phyloP scores from a whole-genome alignment of 2,888 invertebrate species.

The Drosophila falleni region DNA sequence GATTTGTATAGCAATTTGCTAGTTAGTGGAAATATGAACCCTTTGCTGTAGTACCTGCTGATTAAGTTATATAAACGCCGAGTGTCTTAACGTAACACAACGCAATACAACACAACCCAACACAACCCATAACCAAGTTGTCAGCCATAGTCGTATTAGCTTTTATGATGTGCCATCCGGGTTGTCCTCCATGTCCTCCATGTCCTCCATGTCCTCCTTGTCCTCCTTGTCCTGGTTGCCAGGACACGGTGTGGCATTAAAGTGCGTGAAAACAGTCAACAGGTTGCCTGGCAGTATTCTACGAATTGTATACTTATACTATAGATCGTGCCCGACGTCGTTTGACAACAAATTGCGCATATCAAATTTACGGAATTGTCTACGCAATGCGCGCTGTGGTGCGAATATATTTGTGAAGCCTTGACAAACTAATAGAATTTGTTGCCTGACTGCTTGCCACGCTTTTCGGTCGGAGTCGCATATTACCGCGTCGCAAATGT shows the following conservation, averaged over 20 bases:
- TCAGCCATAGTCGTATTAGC: slow-evolving; percentile 56
- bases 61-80: slow-evolving; percentile 56
- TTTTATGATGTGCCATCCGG: slow-evolving; percentile 58
- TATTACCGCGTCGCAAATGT: slow-evolving; percentile 24
- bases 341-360: slow-evolving; percentile 78
- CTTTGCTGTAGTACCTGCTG: slow-evolving; percentile 38
- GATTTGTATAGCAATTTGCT: slow-evolving; percentile 40
- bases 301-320: slow-evolving; percentile 34
- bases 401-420: slow-evolving; percentile 52
- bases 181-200: slow-evolving; percentile 20
- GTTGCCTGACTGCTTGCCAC: slow-evolving; percentile 57
- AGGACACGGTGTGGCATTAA: slow-evolving; percentile 36
- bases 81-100: slow-evolving; percentile 35
- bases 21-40: slow-evolving; percentile 47
- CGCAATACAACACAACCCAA: slow-evolving; percentile 2
- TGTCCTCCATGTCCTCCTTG: slow-evolving; percentile 38
- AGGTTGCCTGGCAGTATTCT: slow-evolving; percentile 45
- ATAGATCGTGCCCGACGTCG: slow-evolving; percentile 53
- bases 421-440: slow-evolving; percentile 76
- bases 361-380: slow-evolving; percentile 79
- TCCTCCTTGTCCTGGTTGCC: slow-evolving; percentile 29
- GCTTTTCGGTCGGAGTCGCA: slow-evolving; percentile 4
- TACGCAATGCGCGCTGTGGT: slow-evolving; percentile 36
- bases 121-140: slow-evolving; percentile 40
- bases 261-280: slow-evolving; percentile 63